Percentiles rank a stretch among this genome's conserved stretches.
Evolutionary conservation across 2,113 vertebrate genomes (phyloP).

Genomic region (Myrmecobius fasciatus): DNA sequence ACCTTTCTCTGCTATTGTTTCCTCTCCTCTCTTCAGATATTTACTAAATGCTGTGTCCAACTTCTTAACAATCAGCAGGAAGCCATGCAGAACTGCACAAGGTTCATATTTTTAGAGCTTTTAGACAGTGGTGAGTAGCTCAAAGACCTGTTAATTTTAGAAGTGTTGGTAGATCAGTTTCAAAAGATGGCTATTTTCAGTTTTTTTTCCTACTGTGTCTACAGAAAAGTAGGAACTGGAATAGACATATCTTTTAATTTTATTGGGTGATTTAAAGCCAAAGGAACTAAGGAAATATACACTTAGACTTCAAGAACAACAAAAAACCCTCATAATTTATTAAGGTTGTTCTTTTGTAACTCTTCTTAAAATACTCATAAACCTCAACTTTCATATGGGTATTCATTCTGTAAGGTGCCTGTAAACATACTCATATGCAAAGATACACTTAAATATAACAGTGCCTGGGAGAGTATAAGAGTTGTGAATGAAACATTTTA

Average conservation of each 20-base stretch:
- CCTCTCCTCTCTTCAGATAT: conserved; percentile 46
- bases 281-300: not conserved
- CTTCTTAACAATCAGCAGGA: conserved; percentile 59
- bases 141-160: conserved; percentile 36
- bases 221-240: not conserved
- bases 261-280: conserved; percentile 6
- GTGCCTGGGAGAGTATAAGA: conserved; percentile 16
- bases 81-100: conserved; percentile 32
- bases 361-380: not conserved
- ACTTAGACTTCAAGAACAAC: not conserved
- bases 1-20: conserved; percentile 49
- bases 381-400: not conserved
- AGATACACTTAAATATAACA: conserved; percentile 35
- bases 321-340: not conserved
- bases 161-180: conserved; percentile 51
- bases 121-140: rapidly evolving
- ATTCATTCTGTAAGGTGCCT: not conserved
- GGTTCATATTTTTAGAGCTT: conserved; percentile 36
- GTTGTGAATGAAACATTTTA: not conserved
- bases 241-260: not conserved
- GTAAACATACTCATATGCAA: not conserved
- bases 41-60: conserved; percentile 32
- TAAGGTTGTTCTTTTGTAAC: conserved; percentile 20
- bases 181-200: not conserved
- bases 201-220: not conserved